Conservation (phyloP, 1,140 invertebrate species). For the Drosophila teissieri region DNA sequence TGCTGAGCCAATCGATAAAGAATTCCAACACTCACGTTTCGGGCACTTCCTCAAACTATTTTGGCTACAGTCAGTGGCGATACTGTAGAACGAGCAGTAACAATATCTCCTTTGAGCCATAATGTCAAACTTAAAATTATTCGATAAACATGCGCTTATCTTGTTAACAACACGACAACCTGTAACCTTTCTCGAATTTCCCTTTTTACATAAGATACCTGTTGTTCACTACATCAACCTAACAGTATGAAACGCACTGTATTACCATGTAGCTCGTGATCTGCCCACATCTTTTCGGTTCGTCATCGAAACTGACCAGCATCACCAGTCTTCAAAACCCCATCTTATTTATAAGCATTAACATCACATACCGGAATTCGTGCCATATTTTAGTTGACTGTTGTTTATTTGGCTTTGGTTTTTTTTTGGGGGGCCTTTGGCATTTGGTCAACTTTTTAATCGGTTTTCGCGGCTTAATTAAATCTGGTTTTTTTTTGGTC, state of each 20-base stretch:
- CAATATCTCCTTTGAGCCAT: too few relatives aligned
- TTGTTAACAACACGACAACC: too few relatives aligned
- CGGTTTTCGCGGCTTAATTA: constrained; percentile 56
- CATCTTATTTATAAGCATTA: constrained; percentile 36
- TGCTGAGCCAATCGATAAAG: constrained; percentile 54
- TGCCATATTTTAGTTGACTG: constrained; percentile 34
- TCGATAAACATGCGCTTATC: background rate
- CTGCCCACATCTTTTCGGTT: constrained; percentile 67
- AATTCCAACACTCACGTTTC: constrained; percentile 54
- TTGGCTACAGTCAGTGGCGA: constrained; percentile 8
- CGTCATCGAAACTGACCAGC: constrained; percentile 51
- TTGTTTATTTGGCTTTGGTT: background rate
- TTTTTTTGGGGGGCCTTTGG: constrained; percentile 39
- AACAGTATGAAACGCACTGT: constrained; percentile 2
- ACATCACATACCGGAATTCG: constrained; percentile 25
- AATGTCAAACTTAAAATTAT: background rate
- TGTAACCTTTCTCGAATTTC: background rate
- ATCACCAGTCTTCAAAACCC: constrained; percentile 23
- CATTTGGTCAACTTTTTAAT: constrained; percentile 69
- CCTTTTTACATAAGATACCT: background rate
- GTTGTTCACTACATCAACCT: background rate
- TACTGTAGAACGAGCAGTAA: background rate
- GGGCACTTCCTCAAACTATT: constrained; percentile 59
- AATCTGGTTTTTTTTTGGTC: constrained; percentile 11
- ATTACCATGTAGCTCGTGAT: constrained; percentile 13